A percentile compares a stretch with the other conserved stretches of the same genome.
phyloP scores from a whole-genome alignment of 2,113 vertebrate species.

The Aptenodytes patagonicus region DNA sequence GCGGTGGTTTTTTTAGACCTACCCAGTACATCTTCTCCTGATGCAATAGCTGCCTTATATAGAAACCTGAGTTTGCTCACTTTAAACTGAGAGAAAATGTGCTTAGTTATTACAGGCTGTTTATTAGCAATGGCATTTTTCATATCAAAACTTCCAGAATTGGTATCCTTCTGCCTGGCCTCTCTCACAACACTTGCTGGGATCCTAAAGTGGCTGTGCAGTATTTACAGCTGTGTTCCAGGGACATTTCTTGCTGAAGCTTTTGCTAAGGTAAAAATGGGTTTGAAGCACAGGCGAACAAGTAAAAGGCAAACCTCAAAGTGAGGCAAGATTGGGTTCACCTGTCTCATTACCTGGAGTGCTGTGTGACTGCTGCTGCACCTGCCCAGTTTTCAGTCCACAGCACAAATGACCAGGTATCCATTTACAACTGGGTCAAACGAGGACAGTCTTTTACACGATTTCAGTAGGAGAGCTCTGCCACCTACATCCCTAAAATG shows the following conservation, averaged over 20 bases:
- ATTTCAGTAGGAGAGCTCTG: slow-evolving; percentile 11
- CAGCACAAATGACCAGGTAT: background rate
- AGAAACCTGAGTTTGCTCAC: slow-evolving; percentile 6
- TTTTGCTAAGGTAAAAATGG: background rate
- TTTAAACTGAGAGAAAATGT: background rate
- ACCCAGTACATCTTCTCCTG: slow-evolving; percentile 25
- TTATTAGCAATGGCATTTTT: background rate
- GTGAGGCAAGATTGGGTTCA: background rate
- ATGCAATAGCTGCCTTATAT: slow-evolving; percentile 26
- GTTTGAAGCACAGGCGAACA: background rate
- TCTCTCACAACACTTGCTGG: background rate
- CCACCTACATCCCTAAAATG: background rate
- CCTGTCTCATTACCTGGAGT: background rate
- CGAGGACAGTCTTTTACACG: background rate
- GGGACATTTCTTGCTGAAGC: background rate
- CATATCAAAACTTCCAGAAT: background rate
- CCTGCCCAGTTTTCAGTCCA: background rate
- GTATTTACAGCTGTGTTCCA: background rate
- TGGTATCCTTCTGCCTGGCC: background rate
- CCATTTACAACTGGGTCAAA: background rate
- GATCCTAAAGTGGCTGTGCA: background rate
- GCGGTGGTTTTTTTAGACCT: background rate
- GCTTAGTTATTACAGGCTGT: background rate
- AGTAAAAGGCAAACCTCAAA: background rate
- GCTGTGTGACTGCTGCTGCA: background rate